Conservation (phyloP, 1,140 invertebrate genomes). For the Polyergus mexicanus region DNA sequence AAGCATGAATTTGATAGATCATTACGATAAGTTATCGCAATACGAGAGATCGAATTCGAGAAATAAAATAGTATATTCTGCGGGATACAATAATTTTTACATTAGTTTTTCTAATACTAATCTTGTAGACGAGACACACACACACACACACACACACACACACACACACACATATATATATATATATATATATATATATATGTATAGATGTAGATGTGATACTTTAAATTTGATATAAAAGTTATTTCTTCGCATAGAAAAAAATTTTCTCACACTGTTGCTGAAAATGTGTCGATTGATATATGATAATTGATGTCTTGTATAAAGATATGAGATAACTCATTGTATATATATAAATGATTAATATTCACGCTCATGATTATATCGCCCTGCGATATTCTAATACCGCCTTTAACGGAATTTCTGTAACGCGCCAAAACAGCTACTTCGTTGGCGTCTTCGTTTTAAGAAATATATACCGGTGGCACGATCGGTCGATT, state of each 20-base stretch:
- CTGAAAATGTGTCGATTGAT: no score
- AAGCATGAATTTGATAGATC: slow-evolving; percentile 3
- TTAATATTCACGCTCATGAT: slow-evolving; percentile 20
- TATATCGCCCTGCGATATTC: not conserved
- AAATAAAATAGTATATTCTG: not conserved
- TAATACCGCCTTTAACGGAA: slow-evolving; percentile 12
- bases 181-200: no score
- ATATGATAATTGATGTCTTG: no score
- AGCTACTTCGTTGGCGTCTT: slow-evolving; percentile 26
- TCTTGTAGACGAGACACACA: no score
- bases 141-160: no score
- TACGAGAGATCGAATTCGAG: no score
- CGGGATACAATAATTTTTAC: not conserved
- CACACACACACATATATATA: no score
- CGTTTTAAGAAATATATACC: slow-evolving; percentile 20
- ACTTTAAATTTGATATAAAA: not conserved
- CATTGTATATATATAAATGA: not conserved
- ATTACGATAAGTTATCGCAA: not conserved
- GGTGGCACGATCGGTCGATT: slow-evolving; percentile 22
- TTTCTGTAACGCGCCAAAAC: slow-evolving; percentile 32
- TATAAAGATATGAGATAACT: not conserved
- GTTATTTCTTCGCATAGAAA: not conserved
- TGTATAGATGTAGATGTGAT: not conserved
- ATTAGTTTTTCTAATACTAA: not conserved
- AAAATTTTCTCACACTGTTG: not conserved